Conservation (phyloP, 2,113 vertebrate species). For the Australoheros scitulus region DNA sequence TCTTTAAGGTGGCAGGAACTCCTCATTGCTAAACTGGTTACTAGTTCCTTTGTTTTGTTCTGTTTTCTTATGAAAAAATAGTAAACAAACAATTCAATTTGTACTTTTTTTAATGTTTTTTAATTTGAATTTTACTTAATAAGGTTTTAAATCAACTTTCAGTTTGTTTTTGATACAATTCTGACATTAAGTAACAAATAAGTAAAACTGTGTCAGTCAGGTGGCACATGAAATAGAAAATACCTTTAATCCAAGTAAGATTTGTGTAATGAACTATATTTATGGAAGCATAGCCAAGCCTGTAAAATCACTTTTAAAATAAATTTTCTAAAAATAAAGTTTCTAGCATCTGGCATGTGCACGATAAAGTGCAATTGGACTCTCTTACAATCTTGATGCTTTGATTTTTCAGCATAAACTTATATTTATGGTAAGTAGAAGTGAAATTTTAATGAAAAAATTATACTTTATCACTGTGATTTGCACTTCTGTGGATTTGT, state of each 20-base stretch:
- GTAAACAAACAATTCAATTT: neutral
- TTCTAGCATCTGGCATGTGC: neutral
- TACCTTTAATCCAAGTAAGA: neutral
- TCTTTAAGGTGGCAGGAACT: slow-evolving; percentile 22
- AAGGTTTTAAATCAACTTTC: neutral
- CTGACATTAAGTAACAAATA: neutral
- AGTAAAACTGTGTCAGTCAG: neutral
- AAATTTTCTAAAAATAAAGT: neutral
- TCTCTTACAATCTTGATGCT: neutral
- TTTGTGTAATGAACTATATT: neutral
- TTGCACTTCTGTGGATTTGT: slow-evolving; percentile 26
- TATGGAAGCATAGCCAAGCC: neutral
- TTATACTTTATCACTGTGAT: slow-evolving; percentile 11
- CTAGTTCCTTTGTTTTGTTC: neutral
- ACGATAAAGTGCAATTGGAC: neutral
- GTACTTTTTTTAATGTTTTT: neutral
- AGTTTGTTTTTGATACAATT: neutral
- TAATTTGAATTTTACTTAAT: neutral
- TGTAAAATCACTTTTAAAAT: slow-evolving; percentile 10
- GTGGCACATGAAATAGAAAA: neutral
- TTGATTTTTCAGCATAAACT: slow-evolving; percentile 6
- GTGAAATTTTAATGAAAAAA: slow-evolving; percentile 13
- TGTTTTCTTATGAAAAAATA: neutral
- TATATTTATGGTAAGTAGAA: neutral
- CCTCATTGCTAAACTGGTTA: neutral